These are phyloP conservation scores for Lanistes nyassanus DNA, from an alignment of 1,140 invertebrate genomes.

Conservation along the genomic window DNA sequence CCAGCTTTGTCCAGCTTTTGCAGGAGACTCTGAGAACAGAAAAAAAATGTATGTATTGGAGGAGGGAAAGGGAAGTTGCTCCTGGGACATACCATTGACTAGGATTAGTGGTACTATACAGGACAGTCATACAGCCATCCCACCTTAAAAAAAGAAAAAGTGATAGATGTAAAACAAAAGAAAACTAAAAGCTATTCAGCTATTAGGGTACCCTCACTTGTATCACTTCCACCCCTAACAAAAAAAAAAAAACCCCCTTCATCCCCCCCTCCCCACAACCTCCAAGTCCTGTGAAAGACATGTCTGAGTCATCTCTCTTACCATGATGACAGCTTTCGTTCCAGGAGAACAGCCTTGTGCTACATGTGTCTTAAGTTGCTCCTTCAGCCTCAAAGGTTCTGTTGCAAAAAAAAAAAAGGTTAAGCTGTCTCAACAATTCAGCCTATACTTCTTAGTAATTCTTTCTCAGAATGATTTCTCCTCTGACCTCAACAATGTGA, in stretches of 20 bases:
- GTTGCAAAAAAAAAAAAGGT: neutral
- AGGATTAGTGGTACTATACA: too few species aligned
- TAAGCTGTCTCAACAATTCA: neutral
- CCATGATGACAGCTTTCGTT: constrained; percentile 12
- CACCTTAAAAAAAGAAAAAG: neutral
- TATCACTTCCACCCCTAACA: too few species aligned
- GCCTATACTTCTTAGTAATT: too few species aligned
- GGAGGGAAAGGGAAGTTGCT: neutral
- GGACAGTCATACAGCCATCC: neutral
- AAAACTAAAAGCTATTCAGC: neutral
- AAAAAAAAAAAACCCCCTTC: too few species aligned
- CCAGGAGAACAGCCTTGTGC: constrained; percentile 6
- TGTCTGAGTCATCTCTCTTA: neutral
- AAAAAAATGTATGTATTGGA: neutral
- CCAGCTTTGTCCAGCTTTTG: neutral
- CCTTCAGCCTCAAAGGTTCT: constrained; percentile 11
- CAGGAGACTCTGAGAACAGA: neutral
- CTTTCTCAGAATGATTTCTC: too few species aligned
- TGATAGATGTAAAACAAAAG: neutral
- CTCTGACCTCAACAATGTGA: too few species aligned
- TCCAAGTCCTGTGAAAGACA: neutral
- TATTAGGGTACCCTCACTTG: neutral
- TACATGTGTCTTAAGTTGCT: constrained; percentile 11
- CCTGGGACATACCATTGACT: neutral
- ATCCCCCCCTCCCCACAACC: too few species aligned